Percentiles rank a stretch among this genome's conserved stretches.
These are phyloP conservation scores for Laticauda laticaudata DNA, from an alignment of 2,113 vertebrate genomes.

Conservation along the genomic window DNA sequence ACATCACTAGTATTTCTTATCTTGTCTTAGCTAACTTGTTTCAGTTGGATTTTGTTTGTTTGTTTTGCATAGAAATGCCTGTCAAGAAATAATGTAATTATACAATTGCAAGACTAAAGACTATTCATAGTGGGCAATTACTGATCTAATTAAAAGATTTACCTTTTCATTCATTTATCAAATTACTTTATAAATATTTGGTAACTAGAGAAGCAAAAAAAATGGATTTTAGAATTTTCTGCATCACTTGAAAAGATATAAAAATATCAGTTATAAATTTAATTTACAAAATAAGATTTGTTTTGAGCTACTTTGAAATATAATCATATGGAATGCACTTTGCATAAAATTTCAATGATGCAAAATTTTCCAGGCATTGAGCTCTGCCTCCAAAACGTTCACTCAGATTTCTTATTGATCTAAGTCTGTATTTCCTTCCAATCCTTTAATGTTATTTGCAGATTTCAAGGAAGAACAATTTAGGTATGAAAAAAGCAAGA, in stretches of 20 bases:
- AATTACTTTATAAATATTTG: neutral
- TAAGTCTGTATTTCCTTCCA: neutral
- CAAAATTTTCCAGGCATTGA: neutral
- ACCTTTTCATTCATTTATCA: neutral
- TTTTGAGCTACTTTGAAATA: neutral
- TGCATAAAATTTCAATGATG: neutral
- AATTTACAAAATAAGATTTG: neutral
- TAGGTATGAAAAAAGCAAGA: neutral
- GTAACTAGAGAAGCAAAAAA: neutral
- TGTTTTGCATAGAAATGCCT: neutral
- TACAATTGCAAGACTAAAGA: conserved; percentile 6
- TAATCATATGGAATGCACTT: neutral
- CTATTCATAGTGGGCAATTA: conserved; percentile 31
- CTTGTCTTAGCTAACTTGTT: conserved; percentile 19
- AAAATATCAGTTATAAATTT: neutral
- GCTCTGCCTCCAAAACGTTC: neutral
- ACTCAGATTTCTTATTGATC: neutral
- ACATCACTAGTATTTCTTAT: neutral
- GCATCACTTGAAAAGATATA: neutral
- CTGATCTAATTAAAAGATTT: conserved; percentile 10
- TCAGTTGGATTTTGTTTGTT: conserved; percentile 14
- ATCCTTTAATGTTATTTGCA: neutral
- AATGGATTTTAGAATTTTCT: neutral
- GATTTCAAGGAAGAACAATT: neutral
- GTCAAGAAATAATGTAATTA: conserved; percentile 27